Evolutionary conservation across 1,140 invertebrate genomes (phyloP).

Genomic region (Drosophila orosa): DNA sequence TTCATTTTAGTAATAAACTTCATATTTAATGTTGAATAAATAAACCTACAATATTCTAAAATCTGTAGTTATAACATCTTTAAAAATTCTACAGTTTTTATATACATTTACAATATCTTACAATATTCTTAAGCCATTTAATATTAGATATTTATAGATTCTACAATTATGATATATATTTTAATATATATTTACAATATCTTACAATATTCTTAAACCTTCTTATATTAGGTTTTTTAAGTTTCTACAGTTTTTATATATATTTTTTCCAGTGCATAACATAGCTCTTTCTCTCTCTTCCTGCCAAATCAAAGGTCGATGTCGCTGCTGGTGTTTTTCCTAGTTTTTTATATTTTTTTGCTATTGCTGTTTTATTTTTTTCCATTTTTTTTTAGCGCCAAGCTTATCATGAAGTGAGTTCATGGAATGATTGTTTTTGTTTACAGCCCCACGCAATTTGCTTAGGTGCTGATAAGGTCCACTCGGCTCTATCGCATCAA

Average conservation of each 20-base stretch:
- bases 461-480: conserved; percentile 62
- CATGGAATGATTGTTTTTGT: conserved; percentile 67
- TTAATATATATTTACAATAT: too few species aligned
- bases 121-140: too few species aligned
- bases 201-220: not conserved
- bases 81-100: too few species aligned
- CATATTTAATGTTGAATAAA: too few species aligned
- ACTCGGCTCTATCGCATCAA: conserved; percentile 32
- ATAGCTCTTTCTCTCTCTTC: conserved; percentile 11
- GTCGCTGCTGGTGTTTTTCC: conserved; percentile 21
- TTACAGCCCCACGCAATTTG: conserved; percentile 75
- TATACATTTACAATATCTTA: too few species aligned
- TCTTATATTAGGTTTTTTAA: not conserved
- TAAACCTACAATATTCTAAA: too few species aligned
- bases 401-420: conserved; percentile 48
- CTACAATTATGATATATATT: too few species aligned
- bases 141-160: too few species aligned
- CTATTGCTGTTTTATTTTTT: conserved; percentile 20
- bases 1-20: too few species aligned
- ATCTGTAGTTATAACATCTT: too few species aligned
- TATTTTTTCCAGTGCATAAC: conserved; percentile 6
- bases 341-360: conserved; percentile 9
- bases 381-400: conserved; percentile 25
- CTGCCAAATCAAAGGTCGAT: conserved; percentile 56
- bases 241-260: not conserved